Evolutionary conservation across 1,140 invertebrate species (phyloP).

Genomic region (Papilio machaon): DNA sequence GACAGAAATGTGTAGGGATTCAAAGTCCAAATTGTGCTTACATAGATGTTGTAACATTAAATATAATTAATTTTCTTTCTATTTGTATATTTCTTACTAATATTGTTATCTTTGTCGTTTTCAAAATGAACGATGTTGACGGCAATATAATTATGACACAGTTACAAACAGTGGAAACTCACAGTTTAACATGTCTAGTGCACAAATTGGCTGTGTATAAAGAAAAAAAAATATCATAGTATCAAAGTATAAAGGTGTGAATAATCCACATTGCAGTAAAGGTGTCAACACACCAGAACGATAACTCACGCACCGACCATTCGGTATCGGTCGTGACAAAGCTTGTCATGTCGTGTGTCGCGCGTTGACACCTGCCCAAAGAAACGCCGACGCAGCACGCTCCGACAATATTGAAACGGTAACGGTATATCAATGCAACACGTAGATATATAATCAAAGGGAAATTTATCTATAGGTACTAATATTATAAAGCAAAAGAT

Average conservation of each 20-base stretch:
- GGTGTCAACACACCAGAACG: neutral
- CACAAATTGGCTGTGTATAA: neutral
- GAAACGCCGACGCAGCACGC: constrained; percentile 9
- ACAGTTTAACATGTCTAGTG: too few relatives aligned
- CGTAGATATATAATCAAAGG: too few relatives aligned
- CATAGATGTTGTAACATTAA: too few relatives aligned
- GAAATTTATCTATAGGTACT: too few relatives aligned
- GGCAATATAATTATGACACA: too few relatives aligned
- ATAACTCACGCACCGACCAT: constrained; percentile 22
- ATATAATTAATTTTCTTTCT: too few relatives aligned
- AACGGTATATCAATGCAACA: constrained; percentile 3
- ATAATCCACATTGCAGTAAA: neutral
- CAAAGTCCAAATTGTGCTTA: neutral
- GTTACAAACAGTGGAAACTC: too few relatives aligned
- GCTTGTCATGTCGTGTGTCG: constrained; percentile 3
- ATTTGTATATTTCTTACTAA: too few relatives aligned
- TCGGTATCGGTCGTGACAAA: constrained; percentile 1
- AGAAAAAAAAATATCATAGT: neutral
- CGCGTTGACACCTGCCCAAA: constrained; percentile 19
- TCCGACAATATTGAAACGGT: constrained; percentile 21
- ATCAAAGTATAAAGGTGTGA: neutral
- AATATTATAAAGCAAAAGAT: too few relatives aligned
- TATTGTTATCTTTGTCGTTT: too few relatives aligned
- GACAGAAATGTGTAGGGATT: neutral
- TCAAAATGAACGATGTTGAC: too few relatives aligned